phyloP scores from a whole-genome alignment of 2,888 invertebrate species.

The Acanthosepion lycidas region DNA sequence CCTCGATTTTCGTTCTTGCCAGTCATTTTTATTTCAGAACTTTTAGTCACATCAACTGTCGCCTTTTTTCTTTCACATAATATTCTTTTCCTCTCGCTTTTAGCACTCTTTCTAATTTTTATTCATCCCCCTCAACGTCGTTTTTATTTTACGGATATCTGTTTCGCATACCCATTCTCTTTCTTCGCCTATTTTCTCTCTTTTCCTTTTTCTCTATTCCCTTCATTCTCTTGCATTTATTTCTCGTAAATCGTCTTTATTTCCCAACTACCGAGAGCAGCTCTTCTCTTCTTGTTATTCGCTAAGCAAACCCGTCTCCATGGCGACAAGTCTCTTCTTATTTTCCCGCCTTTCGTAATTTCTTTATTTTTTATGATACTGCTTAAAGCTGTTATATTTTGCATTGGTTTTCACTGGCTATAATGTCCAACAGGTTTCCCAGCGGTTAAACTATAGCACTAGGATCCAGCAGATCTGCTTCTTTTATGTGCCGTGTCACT shows the following conservation, averaged over 20 bases:
- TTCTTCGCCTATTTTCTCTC: neutral
- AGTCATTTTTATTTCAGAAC: no score
- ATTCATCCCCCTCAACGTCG: rapidly evolving
- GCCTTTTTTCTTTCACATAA: no score
- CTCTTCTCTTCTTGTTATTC: neutral
- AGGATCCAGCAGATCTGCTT: no score
- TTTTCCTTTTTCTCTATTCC: no score
- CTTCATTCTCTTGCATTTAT: neutral
- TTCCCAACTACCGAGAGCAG: neutral
- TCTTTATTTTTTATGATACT: neutral
- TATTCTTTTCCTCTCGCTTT: no score
- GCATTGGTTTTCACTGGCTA: neutral
- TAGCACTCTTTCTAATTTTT: no score
- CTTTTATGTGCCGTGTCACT: no score
- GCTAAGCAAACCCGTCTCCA: neutral
- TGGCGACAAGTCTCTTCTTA: neutral
- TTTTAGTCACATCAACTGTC: no score
- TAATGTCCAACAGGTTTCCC: neutral
- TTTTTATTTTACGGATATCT: no score
- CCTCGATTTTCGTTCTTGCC: no score
- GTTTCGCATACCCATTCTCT: neutral
- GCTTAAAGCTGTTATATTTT: neutral
- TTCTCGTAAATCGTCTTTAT: neutral
- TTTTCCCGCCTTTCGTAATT: neutral
- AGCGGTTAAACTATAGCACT: neutral